Evolutionary conservation across 2,888 invertebrate genomes (phyloP).

Genomic region (Mesochorus sp.): DNA sequence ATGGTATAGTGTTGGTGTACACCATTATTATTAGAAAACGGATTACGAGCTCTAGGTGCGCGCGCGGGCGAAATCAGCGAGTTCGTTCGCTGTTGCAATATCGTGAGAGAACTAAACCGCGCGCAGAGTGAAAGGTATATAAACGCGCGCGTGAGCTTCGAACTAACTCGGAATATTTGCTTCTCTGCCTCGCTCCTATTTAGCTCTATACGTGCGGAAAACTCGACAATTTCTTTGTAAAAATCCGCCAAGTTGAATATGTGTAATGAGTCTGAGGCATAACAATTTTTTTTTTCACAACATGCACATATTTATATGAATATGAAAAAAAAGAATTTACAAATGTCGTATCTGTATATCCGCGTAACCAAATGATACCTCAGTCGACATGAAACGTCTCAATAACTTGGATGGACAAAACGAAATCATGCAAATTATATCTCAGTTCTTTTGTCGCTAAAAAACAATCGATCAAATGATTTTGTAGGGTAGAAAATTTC

Average conservation of each 20-base stretch:
- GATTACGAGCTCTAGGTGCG: conserved; percentile 59
- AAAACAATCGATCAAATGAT: too few species aligned
- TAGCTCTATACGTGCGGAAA: conserved; percentile 9
- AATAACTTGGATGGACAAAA: too few species aligned
- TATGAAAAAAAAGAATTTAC: not conserved
- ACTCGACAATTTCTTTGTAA: conserved; percentile 48
- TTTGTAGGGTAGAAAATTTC: too few species aligned
- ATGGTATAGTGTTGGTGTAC: conserved; percentile 24
- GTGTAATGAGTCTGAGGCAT: conserved; percentile 34
- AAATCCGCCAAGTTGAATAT: not conserved
- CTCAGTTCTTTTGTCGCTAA: too few species aligned
- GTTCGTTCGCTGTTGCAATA: conserved; percentile 67
- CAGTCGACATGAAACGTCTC: too few species aligned
- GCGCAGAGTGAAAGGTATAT: conserved; percentile 69
- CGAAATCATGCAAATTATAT: too few species aligned
- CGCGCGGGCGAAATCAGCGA: conserved; percentile 61
- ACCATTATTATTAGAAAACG: conserved; percentile 64
- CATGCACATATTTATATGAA: not conserved
- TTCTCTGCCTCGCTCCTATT: conserved; percentile 58
- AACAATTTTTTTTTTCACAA: not conserved
- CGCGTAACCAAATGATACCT: too few species aligned
- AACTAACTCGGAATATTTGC: conserved; percentile 41
- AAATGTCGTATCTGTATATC: not conserved
- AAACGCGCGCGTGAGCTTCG: conserved; percentile 50
- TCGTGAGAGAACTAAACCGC: conserved; percentile 68